Percentiles rank a stretch among this genome's conserved stretches.
phyloP scores from a whole-genome alignment of 2,797 vertebrate genomes.

The Cyclopterus lumpus region DNA sequence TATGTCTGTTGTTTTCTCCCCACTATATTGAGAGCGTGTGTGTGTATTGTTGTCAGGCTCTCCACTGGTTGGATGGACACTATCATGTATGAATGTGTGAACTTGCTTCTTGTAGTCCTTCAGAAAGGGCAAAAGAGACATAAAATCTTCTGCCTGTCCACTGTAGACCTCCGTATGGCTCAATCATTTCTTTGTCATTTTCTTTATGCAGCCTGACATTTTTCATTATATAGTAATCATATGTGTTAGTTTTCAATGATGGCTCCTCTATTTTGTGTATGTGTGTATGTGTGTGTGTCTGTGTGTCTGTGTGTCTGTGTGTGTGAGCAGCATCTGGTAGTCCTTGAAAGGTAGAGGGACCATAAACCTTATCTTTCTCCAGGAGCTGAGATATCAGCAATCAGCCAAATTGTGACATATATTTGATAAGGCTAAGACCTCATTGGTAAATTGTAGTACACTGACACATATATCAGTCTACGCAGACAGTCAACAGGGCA shows the following conservation, averaged over 20 bases:
- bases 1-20: neutral
- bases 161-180: neutral
- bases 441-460: slow-evolving; percentile 48
- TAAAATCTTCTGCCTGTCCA: slow-evolving; percentile 25
- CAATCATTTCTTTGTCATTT: slow-evolving; percentile 26
- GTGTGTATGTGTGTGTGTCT: slow-evolving; percentile 22
- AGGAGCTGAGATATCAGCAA: slow-evolving; percentile 45
- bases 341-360: slow-evolving; percentile 67
- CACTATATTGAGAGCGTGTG: neutral
- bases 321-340: slow-evolving; percentile 30
- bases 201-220: slow-evolving; percentile 41
- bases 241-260: slow-evolving; percentile 22
- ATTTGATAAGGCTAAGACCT: slow-evolving; percentile 57
- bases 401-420: slow-evolving; percentile 58
- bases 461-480: slow-evolving; percentile 54
- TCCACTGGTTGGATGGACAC: neutral
- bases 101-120: slow-evolving; percentile 32
- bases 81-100: neutral
- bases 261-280: neutral
- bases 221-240: slow-evolving; percentile 44
- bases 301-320: slow-evolving; percentile 19
- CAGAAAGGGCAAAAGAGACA: slow-evolving; percentile 39
- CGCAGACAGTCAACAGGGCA: slow-evolving; percentile 34
- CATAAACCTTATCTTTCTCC: slow-evolving; percentile 53
- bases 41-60: neutral